phyloP scores from a whole-genome alignment of 2,888 invertebrate genomes.

The Panopea generosa region DNA sequence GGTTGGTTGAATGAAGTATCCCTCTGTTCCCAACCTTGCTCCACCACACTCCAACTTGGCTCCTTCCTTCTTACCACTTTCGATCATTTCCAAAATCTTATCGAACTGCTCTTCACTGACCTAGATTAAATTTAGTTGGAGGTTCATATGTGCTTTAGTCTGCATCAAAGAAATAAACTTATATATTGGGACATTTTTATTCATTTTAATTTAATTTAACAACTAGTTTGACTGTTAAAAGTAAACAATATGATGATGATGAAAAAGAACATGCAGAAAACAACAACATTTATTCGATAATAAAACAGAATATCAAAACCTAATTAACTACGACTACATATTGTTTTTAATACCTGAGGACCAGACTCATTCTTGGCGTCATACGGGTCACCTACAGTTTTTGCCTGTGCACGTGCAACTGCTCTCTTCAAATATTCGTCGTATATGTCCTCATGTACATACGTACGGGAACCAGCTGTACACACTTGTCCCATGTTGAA shows the following conservation, averaged over 20 bases:
- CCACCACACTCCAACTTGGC: constrained; percentile 93
- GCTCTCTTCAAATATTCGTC: constrained; percentile 94
- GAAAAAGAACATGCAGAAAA: too few relatives aligned
- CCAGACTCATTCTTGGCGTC: constrained; percentile 93
- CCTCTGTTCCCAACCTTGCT: constrained; percentile 75
- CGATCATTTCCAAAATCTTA: constrained; percentile 91
- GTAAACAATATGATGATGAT: not conserved
- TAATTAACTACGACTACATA: too few relatives aligned
- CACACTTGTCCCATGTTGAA: constrained; percentile 98
- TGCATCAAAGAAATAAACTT: too few relatives aligned
- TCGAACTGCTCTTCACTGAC: constrained; percentile 87
- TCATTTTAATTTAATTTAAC: too few relatives aligned
- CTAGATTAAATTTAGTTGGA: constrained; percentile 50
- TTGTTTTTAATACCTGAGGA: constrained; percentile 93
- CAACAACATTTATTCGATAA: too few relatives aligned
- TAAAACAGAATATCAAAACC: too few relatives aligned
- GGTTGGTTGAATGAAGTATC: constrained; percentile 85
- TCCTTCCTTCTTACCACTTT: constrained; percentile 91
- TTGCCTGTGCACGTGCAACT: constrained; percentile 91
- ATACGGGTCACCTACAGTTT: constrained; percentile 96
- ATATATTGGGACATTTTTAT: too few relatives aligned
- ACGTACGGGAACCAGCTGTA: constrained; percentile 96
- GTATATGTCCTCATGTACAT: constrained; percentile 95
- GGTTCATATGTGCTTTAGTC: too few relatives aligned
- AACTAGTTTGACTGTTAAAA: too few relatives aligned